A percentile compares a stretch with the other conserved stretches of the same genome.
Evolutionary conservation across 2,888 invertebrate genomes (phyloP).

Genomic region (Portevinia maculata): DNA sequence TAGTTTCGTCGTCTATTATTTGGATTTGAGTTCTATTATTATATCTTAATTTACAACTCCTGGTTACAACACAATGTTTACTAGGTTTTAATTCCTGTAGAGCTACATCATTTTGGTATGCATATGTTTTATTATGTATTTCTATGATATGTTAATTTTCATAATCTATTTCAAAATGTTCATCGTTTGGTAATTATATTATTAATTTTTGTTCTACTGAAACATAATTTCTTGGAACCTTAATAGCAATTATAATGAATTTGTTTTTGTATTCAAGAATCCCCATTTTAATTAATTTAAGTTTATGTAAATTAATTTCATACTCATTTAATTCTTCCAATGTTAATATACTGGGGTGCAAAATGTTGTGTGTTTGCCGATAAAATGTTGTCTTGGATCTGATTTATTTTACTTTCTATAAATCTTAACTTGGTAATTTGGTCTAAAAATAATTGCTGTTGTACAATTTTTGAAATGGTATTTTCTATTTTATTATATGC

Average conservation of each 20-base stretch:
- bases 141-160: constrained; percentile 39
- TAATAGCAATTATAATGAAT: constrained; percentile 31
- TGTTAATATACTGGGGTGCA: constrained; percentile 64
- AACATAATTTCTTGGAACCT: too few relatives aligned
- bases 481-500: constrained; percentile 25
- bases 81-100: constrained; percentile 22
- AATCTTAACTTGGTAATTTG: constrained; percentile 51
- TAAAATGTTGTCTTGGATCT: constrained; percentile 55
- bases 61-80: constrained; percentile 28
- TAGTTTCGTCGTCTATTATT: too few relatives aligned
- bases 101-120: constrained; percentile 28
- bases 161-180: constrained; percentile 18
- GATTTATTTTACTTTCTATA: constrained; percentile 60
- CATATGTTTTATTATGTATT: constrained; percentile 31
- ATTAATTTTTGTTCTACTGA: constrained; percentile 21
- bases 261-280: constrained; percentile 32
- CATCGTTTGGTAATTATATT: constrained; percentile 9
- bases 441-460: constrained; percentile 30
- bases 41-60: constrained; percentile 22
- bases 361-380: constrained; percentile 53
- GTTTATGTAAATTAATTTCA: constrained; percentile 58
- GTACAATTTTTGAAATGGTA: constrained; percentile 10
- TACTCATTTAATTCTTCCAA: constrained; percentile 46
- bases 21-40: constrained; percentile 42
- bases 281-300: constrained; percentile 31